phyloP scores from a whole-genome alignment of 2,113 vertebrate genomes.

The Siphamia tubifer region DNA sequence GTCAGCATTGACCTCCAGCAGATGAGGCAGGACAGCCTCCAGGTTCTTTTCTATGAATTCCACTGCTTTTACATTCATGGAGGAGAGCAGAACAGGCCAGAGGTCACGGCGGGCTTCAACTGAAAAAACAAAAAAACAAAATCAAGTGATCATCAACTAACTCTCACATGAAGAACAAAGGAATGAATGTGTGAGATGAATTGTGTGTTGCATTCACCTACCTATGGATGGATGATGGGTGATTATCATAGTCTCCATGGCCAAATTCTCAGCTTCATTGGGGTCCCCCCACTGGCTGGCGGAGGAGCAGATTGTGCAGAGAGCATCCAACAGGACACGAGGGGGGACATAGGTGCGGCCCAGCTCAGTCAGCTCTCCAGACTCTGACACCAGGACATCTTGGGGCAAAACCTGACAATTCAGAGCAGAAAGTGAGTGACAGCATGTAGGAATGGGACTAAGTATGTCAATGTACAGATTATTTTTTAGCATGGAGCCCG shows the following conservation, averaged over 20 bases:
- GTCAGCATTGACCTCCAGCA: constrained; percentile 79
- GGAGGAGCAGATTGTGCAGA: constrained; percentile 85
- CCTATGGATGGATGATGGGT: constrained; percentile 93
- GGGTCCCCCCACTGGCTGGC: constrained; percentile 83
- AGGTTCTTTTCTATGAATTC: constrained; percentile 88
- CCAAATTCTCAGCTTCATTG: constrained; percentile 84
- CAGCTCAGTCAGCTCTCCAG: constrained; percentile 86
- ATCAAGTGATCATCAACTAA: not conserved
- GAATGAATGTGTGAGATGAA: not conserved
- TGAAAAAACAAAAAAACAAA: constrained; percentile 47
- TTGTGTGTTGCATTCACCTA: too few relatives aligned
- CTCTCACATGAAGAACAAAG: not conserved
- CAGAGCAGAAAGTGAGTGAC: not conserved
- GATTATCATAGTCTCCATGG: constrained; percentile 87
- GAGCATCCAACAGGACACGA: constrained; percentile 85
- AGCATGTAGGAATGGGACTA: too few relatives aligned
- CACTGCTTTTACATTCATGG: constrained; percentile 88
- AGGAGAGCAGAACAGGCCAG: constrained; percentile 87
- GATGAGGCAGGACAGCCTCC: constrained; percentile 83
- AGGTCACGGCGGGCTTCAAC: constrained; percentile 83
- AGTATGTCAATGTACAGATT: not conserved
- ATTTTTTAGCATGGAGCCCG: not conserved
- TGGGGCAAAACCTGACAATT: constrained; percentile 81
- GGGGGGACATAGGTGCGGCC: constrained; percentile 85
- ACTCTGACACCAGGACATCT: constrained; percentile 84